These are phyloP conservation scores for Meteorus sp. DNA, from an alignment of 1,140 invertebrate species.

Conservation along the genomic window DNA sequence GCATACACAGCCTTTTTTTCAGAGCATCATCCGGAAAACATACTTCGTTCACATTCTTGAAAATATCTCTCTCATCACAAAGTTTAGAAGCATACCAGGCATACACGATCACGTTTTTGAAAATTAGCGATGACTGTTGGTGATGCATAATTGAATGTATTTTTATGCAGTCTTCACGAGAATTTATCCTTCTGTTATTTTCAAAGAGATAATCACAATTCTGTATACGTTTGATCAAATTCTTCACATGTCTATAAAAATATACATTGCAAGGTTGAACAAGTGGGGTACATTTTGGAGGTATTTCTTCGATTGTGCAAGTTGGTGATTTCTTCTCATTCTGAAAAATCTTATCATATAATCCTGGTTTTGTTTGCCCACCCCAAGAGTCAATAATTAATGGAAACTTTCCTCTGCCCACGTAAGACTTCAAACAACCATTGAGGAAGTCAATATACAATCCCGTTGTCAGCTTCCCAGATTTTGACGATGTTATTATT, in stretches of 20 bases:
- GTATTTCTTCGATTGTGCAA: slow-evolving; percentile 31
- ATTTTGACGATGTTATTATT: slow-evolving; percentile 24
- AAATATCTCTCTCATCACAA: slow-evolving; percentile 18
- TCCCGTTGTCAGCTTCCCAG: slow-evolving; percentile 23
- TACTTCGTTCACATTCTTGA: slow-evolving; percentile 23
- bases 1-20: slow-evolving; percentile 20
- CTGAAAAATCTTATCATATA: slow-evolving; percentile 32
- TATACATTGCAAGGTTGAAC: slow-evolving; percentile 33
- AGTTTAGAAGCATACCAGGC: slow-evolving; percentile 27
- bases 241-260: slow-evolving; percentile 35
- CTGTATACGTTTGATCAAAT: slow-evolving; percentile 25
- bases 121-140: slow-evolving; percentile 20
- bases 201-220: slow-evolving; percentile 19
- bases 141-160: slow-evolving; percentile 25
- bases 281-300: slow-evolving; percentile 31
- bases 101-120: slow-evolving; percentile 32
- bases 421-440: slow-evolving; percentile 21
- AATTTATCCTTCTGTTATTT: slow-evolving; percentile 20
- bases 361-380: slow-evolving; percentile 25
- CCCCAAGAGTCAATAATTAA: slow-evolving; percentile 33
- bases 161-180: slow-evolving; percentile 26
- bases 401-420: slow-evolving; percentile 26
- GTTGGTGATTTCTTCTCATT: slow-evolving; percentile 19
- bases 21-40: slow-evolving; percentile 17
- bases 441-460: slow-evolving; percentile 26